A percentile compares a stretch with the other conserved stretches of the same genome.
Conservation (phyloP, 2,113 vertebrate genomes). For the Ranitomeya imitator region DNA sequence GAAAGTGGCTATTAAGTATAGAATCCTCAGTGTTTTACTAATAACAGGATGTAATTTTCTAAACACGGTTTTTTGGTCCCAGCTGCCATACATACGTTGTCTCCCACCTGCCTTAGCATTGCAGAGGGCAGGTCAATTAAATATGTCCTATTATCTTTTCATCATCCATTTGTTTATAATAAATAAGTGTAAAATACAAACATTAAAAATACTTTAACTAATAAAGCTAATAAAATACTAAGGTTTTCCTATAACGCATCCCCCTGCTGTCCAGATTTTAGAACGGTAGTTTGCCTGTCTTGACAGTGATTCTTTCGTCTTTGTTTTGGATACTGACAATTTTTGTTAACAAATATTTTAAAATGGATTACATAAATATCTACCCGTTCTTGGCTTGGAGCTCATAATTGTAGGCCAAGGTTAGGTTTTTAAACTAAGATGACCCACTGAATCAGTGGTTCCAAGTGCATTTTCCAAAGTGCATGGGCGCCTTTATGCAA, state of each 20-base stretch:
- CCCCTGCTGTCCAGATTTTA: too few relatives aligned
- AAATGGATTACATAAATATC: not conserved
- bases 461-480: too few relatives aligned
- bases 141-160: not conserved
- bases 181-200: not conserved
- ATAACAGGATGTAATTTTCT: conserved; percentile 36
- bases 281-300: too few relatives aligned
- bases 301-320: too few relatives aligned
- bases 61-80: conserved; percentile 23
- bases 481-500: too few relatives aligned
- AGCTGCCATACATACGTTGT: conserved; percentile 23
- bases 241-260: not conserved
- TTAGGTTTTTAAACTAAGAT: too few relatives aligned
- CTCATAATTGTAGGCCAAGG: not conserved
- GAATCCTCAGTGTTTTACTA: not conserved
- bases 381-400: not conserved
- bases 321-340: too few relatives aligned
- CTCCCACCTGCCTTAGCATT: conserved; percentile 15
- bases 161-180: conserved; percentile 6
- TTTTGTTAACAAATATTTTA: too few relatives aligned
- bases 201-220: not conserved
- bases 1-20: not conserved
- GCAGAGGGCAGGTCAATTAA: not conserved
- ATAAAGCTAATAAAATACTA: not conserved
- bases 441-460: too few relatives aligned